Base-by-base conservation (phyloP, 1,140 invertebrate species). In the Drosophila punjabiensis region DNA sequence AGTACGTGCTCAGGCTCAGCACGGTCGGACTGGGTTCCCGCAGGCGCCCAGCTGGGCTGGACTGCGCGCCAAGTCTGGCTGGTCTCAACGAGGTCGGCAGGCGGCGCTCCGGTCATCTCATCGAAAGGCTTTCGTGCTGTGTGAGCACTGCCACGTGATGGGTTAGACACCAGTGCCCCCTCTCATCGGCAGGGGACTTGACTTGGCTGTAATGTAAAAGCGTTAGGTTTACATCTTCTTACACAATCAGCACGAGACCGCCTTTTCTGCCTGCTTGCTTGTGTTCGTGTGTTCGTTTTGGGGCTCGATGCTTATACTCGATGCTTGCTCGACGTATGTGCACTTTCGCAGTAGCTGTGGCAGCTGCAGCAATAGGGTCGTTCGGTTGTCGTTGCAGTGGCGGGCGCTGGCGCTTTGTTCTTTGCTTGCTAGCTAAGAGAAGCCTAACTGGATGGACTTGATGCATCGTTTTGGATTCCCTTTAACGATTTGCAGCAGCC, bases 401-500 rank as follows among this genome's bases (percentile, higher is more conserved):
- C 48, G 48, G 35, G 18, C 20, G 35, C 35, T 58, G n/a, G n/a
- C n/a, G n/a, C 24, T 3, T 41, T 62, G 69, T 45, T 64, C 33
- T 53, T 24, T 70, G 35, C 47, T 41, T 66, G 64, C 60, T 65
- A 47, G 64, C 63, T 59, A 43, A 53, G 37, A 70, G 48, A 58
- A 52, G 66, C 66, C 70, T 80, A 77, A 65, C 53, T 87, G 80
- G 86, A 89, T 90, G 86, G 79, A 90, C 84, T 88, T 89, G 86
- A 90, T 90, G 86, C 84, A 90, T 90, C 86, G 86, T 90, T 87
- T 61, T 90, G 79, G 86, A 81, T 90, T 87, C 82, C 86, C 86
- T 86, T 90, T 86, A 90, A 90, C 86, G 86, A 90, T 90, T 88
- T 85, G 68, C 75, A 73, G 53, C 74, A 71, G 62, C 64, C 48